A percentile compares a stretch with the other conserved stretches of the same genome.
Evolutionary conservation across 2,888 invertebrate species (phyloP).

Genomic region (Hesperia comma): DNA sequence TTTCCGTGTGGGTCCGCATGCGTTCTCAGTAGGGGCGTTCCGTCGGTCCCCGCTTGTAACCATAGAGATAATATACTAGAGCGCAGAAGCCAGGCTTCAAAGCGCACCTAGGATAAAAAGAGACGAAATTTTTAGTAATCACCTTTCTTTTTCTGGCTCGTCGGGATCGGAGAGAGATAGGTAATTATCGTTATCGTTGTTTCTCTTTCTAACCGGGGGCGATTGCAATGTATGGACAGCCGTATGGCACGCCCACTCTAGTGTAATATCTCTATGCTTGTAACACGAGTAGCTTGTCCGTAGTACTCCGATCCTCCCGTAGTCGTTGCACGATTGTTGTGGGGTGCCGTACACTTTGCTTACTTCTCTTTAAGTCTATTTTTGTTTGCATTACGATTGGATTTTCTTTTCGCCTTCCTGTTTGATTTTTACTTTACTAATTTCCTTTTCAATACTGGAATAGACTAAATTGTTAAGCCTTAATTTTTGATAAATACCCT

Average conservation of each 20-base stretch:
- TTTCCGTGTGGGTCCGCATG: slow-evolving; percentile 20
- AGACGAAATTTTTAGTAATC: too few species aligned
- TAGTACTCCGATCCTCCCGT: not conserved
- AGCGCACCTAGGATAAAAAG: too few species aligned
- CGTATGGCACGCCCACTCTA: too few species aligned
- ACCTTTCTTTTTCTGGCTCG: too few species aligned
- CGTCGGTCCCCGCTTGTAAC: too few species aligned
- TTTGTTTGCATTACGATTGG: slow-evolving; percentile 8
- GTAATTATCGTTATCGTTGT: too few species aligned
- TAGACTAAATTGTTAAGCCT: not conserved
- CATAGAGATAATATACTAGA: too few species aligned
- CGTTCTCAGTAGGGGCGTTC: not conserved
- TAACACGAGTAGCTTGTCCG: not conserved
- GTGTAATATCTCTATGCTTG: too few species aligned
- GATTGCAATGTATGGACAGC: too few species aligned
- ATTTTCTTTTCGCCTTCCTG: slow-evolving; percentile 3
- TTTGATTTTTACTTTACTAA: slow-evolving; percentile 2
- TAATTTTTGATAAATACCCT: not conserved
- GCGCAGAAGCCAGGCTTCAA: too few species aligned
- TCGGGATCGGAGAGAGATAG: too few species aligned
- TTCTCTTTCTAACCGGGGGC: too few species aligned
- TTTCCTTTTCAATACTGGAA: not conserved
- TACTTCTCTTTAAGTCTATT: not conserved
- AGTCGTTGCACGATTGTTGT: slow-evolving; percentile 27
- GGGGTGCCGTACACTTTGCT: slow-evolving; percentile 12